These are phyloP conservation scores for Tamandua tetradactyla DNA, from an alignment of 2,797 vertebrate species.

Conservation along the genomic window DNA sequence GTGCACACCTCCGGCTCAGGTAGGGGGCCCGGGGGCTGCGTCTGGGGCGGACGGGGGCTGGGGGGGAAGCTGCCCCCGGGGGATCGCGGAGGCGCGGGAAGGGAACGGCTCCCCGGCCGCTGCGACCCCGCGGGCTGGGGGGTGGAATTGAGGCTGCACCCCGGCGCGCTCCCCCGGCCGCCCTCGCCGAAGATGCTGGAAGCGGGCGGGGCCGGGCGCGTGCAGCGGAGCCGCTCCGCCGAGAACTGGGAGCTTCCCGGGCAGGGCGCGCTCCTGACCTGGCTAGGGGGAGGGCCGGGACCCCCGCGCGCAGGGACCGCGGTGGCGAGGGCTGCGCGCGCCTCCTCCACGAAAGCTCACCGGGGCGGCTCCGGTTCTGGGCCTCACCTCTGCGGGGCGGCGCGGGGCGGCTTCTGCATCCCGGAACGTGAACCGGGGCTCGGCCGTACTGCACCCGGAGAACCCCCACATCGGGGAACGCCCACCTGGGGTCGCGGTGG, in stretches of 20 bases:
- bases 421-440: neutral
- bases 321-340: neutral
- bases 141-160: too few relatives aligned
- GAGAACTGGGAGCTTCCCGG: neutral
- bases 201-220: neutral
- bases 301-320: neutral
- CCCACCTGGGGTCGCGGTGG: neutral
- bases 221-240: too few relatives aligned
- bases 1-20: conserved; percentile 86
- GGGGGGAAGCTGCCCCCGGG: neutral
- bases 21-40: conserved; percentile 68
- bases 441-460: neutral
- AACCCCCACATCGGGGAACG: too few relatives aligned
- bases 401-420: neutral
- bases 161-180: neutral
- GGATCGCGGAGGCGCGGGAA: neutral
- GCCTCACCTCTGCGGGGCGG: neutral
- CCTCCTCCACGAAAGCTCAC: too few relatives aligned
- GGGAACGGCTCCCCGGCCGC: too few relatives aligned
- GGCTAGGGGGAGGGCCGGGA: neutral
- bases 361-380: neutral
- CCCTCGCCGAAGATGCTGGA: neutral
- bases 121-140: neutral
- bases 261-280: neutral
- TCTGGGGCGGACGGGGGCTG: neutral